Base-by-base conservation (phyloP, 2,113 vertebrate genomes). In the Nyctibius bracteatus region DNA sequence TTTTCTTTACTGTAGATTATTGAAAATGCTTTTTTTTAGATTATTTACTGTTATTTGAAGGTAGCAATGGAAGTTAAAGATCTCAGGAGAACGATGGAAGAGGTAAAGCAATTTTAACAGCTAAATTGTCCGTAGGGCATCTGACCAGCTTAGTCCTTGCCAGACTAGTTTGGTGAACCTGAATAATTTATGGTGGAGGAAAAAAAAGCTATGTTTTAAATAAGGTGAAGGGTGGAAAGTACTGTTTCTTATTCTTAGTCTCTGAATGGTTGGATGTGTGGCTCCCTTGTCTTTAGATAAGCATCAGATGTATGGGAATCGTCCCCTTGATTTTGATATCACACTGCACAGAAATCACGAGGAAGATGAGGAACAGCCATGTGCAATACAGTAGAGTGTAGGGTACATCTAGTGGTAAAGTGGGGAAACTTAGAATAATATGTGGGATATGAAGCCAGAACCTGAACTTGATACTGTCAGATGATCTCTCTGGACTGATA, bases 321-420 rank as follows among this genome's bases (percentile, higher is more conserved):
- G 61, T 84, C 28, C 66, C n/a, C 46, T 88, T 86, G 86, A 20
- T 81, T 96, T 72, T 81, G 66, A 7, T 84, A 72, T 6, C 52
- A 44, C 7, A 41, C 73, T 81, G 57, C n/a, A 58, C 57, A 86
- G 54, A 93, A 93, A 43, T 92, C 88, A 90, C 1, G 0, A 79
- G 77, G 72, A 59, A 57, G 51, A 67, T 87, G 80, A 91, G 75
- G 72, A 95, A 55, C 54, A 68, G 70, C 79, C 58, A 18, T 63
- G n/a, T 84, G 65, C 20, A 15, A 14, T 63, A 63, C 21, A 41
- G 88, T 33, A 94, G 94, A 89, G 84, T 95, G 9, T 90, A 96
- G 72, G 49, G 83, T 89, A 92, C 91, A 95, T 94, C 90, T 94
- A 91, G 96, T 95, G 95, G 94, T 94, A 96, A 92, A 89, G 61